Evolutionary conservation across 2,888 invertebrate genomes (phyloP).

Genomic region (Lymantria monacha): DNA sequence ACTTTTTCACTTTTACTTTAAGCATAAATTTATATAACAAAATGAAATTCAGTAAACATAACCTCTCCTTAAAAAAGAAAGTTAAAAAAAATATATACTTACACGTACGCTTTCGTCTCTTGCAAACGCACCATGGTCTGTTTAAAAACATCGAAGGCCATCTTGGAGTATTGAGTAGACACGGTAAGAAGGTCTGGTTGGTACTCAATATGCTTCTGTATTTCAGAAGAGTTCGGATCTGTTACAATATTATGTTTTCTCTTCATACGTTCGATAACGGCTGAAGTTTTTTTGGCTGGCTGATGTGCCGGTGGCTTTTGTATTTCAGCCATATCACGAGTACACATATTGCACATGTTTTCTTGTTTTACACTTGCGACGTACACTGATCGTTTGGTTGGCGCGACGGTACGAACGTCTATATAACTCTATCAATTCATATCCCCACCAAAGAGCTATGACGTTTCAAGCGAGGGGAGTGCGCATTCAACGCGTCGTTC

Average conservation of each 20-base stretch:
- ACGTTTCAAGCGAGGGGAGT: conserved; percentile 30
- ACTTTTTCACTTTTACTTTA: too few relatives aligned
- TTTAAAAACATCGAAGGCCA: conserved; percentile 62
- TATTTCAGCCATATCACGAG: conserved; percentile 52
- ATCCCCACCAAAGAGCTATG: conserved; percentile 45
- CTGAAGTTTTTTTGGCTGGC: conserved; percentile 30
- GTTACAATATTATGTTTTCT: conserved; percentile 70
- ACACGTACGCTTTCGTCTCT: conserved; percentile 76
- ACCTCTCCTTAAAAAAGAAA: conserved; percentile 29
- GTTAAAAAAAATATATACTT: conserved; percentile 58
- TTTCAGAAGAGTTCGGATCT: conserved; percentile 56
- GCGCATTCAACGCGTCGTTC: conserved; percentile 4
- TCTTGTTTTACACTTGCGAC: conserved; percentile 22
- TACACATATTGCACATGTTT: conserved; percentile 75
- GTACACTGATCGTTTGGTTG: conserved; percentile 42
- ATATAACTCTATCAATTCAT: conserved; percentile 65
- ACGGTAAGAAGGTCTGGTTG: conserved; percentile 74
- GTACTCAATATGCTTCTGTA: conserved; percentile 64
- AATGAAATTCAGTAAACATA: conserved; percentile 10
- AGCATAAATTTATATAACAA: not conserved
- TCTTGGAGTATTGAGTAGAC: conserved; percentile 72
- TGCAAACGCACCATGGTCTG: conserved; percentile 55
- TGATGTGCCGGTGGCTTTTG: conserved; percentile 31
- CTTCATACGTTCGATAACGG: conserved; percentile 65
- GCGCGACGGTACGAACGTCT: conserved; percentile 37